A percentile compares a stretch with the other conserved stretches of the same genome.
Conservation (phyloP, 2,797 vertebrate genomes). For the Myotis myotis region DNA sequence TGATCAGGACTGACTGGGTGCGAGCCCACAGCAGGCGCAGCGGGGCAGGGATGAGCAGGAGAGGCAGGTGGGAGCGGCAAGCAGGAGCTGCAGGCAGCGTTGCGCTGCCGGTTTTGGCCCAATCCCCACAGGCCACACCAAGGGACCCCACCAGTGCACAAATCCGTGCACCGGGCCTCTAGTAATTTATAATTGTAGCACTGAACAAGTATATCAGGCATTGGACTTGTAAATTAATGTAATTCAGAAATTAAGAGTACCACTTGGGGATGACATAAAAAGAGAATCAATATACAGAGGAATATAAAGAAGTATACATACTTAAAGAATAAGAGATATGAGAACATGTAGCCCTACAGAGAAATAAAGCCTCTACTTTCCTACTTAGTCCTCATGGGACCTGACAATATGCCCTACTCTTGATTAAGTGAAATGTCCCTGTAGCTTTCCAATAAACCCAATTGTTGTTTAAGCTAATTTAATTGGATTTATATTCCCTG, state of each 20-base stretch:
- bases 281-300: not conserved
- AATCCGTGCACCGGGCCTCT: no score
- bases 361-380: not conserved
- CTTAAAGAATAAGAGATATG: not conserved
- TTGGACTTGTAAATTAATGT: not conserved
- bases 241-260: not conserved
- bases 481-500: not conserved
- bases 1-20: no score
- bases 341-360: not conserved
- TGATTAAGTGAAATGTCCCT: not conserved
- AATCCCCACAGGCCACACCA: no score
- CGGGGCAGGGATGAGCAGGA: no score
- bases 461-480: slow-evolving; percentile 37
- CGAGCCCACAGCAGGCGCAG: no score
- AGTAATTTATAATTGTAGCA: not conserved
- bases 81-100: no score
- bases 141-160: no score
- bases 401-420: not conserved
- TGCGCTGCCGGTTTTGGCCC: no score
- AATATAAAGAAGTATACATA: not conserved
- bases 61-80: no score
- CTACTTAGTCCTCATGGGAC: not conserved
- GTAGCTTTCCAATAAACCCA: slow-evolving; percentile 29
- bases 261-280: not conserved
- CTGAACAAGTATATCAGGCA: not conserved